phyloP scores from a whole-genome alignment of 1,140 invertebrate genomes.

The Myzus persicae region DNA sequence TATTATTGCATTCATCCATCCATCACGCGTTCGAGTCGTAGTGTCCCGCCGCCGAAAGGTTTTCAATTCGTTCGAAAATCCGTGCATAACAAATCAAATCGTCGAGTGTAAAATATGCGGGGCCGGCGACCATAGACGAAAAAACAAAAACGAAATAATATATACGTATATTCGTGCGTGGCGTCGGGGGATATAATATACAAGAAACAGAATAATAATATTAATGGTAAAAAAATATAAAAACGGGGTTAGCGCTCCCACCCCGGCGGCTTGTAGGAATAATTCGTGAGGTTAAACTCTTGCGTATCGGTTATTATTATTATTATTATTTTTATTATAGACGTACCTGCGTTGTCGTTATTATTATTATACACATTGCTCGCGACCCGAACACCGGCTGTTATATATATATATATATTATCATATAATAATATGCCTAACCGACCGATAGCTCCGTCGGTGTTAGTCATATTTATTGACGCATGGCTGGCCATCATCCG shows the following conservation, averaged over 20 bases:
- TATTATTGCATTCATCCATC: slow-evolving; percentile 56
- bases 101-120: slow-evolving; percentile 50
- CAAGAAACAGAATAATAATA: neutral
- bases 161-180: neutral
- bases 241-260: slow-evolving; percentile 3
- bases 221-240: slow-evolving; percentile 12
- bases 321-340: neutral
- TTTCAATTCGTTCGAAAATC: slow-evolving; percentile 46
- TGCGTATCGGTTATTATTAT: slow-evolving; percentile 5
- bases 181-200: neutral
- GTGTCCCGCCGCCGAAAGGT: neutral
- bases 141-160: neutral
- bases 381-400: neutral
- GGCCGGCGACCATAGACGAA: neutral
- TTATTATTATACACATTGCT: slow-evolving; percentile 6
- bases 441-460: neutral
- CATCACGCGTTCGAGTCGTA: slow-evolving; percentile 27
- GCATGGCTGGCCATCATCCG: slow-evolving; percentile 32
- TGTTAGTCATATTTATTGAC: slow-evolving; percentile 52
- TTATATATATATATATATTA: neutral
- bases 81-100: slow-evolving; percentile 57
- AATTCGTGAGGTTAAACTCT: slow-evolving; percentile 49
- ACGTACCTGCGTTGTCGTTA: neutral
- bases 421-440: slow-evolving; percentile 10
- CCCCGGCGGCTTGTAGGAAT: neutral